Evolutionary conservation across 2,888 invertebrate genomes (phyloP).

Genomic region (Stenichneumon culpator): DNA sequence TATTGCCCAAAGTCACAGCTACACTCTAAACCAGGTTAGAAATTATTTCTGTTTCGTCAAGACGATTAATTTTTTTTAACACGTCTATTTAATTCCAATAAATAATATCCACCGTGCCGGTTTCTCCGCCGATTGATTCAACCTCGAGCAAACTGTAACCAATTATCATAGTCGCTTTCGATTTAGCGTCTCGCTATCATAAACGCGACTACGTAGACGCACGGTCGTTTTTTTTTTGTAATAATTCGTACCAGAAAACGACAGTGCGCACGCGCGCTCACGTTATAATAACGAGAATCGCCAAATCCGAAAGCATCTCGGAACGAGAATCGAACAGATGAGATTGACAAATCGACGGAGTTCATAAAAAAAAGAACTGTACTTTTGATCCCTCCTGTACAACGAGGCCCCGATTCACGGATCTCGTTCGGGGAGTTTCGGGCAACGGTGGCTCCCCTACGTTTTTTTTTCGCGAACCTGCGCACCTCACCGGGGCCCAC

Average conservation of each 20-base stretch:
- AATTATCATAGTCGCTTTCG: background rate
- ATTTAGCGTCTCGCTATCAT: too few species aligned
- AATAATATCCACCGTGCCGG: background rate
- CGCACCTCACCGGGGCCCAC: slow-evolving; percentile 13
- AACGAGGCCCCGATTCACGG: slow-evolving; percentile 15
- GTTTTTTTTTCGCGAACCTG: slow-evolving; percentile 48
- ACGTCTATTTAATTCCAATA: background rate
- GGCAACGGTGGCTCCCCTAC: background rate
- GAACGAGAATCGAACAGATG: background rate
- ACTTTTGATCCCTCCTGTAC: slow-evolving; percentile 50
- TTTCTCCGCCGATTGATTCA: background rate
- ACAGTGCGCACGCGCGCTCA: too few species aligned
- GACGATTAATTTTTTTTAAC: background rate
- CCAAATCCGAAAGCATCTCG: background rate
- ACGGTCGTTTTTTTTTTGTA: too few species aligned
- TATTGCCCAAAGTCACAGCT: background rate
- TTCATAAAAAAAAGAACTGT: background rate
- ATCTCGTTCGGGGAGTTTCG: slow-evolving; percentile 53
- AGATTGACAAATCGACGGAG: background rate
- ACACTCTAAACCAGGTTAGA: background rate
- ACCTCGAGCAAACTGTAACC: background rate
- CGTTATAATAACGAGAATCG: too few species aligned
- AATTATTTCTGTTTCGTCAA: background rate
- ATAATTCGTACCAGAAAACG: too few species aligned
- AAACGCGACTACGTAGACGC: too few species aligned